These are phyloP conservation scores for Heteromormyrus szaboi DNA, from an alignment of 2,797 vertebrate species.

Conservation along the genomic window DNA sequence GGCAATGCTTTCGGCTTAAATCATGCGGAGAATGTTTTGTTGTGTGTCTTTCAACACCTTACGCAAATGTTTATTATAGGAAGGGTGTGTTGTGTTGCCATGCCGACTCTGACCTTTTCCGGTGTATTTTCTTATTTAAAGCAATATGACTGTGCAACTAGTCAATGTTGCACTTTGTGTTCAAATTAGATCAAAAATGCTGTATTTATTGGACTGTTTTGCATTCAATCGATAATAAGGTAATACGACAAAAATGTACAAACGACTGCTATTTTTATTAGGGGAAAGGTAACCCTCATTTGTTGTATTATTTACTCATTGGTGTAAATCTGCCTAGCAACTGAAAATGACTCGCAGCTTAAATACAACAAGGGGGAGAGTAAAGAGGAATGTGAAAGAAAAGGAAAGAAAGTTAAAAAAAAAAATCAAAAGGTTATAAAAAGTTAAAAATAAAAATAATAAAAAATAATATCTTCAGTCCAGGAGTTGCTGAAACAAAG, in stretches of 20 bases:
- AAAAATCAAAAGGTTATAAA: conserved; percentile 61
- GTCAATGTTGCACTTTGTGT: conserved; percentile 72
- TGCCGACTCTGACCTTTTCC: conserved; percentile 54
- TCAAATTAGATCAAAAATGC: conserved; percentile 81
- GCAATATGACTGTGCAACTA: conserved; percentile 79
- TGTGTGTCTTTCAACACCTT: conserved; percentile 60
- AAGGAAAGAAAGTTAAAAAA: conserved; percentile 52
- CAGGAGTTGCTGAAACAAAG: conserved; percentile 85
- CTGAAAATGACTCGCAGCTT: conserved; percentile 71
- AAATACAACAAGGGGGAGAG: conserved; percentile 66
- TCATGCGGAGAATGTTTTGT: conserved; percentile 56
- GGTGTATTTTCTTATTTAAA: conserved; percentile 74
- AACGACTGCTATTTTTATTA: conserved; percentile 84
- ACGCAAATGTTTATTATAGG: conserved; percentile 29
- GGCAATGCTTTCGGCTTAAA: conserved; percentile 50
- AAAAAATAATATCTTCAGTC: conserved; percentile 52
- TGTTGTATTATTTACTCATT: conserved; percentile 86
- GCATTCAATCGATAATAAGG: conserved; percentile 74
- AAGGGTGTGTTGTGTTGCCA: conserved; percentile 62
- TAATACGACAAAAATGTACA: conserved; percentile 51
- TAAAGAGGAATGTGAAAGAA: conserved; percentile 61
- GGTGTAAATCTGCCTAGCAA: conserved; percentile 81
- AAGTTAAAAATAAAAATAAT: conserved; percentile 58
- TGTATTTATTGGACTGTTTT: conserved; percentile 85
- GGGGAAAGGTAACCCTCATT: conserved; percentile 74